Percentiles rank a stretch among this genome's conserved stretches.
Conservation (phyloP, 1,140 invertebrate genomes). For the Meloidogyne floridensis region DNA sequence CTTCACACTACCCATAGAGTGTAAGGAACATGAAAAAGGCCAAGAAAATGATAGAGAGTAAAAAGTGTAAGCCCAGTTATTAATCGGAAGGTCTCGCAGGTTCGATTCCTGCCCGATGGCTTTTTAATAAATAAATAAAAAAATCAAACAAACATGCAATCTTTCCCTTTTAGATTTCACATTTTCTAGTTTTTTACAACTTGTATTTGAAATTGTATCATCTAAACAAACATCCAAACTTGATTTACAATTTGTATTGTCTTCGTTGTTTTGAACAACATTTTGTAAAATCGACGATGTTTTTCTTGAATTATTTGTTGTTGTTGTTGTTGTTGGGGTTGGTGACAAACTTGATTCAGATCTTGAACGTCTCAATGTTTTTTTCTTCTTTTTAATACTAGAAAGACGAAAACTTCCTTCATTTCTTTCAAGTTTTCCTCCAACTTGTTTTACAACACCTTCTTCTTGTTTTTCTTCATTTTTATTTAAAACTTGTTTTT, state of each 20-base stretch:
- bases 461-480: background rate
- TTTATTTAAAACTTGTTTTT: background rate
- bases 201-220: background rate
- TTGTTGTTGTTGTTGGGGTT: too few species aligned
- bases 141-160: constrained; percentile 14
- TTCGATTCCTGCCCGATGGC: too few species aligned
- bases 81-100: too few species aligned
- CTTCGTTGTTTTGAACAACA: background rate
- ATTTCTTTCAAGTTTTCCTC: background rate
- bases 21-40: too few species aligned
- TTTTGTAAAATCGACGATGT: background rate
- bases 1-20: too few species aligned
- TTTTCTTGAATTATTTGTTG: background rate
- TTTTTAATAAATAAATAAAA: too few species aligned
- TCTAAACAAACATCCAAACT: background rate
- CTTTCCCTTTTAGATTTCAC: constrained; percentile 10
- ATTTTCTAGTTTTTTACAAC: background rate
- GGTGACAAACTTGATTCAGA: constrained; percentile 1
- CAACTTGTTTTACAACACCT: background rate
- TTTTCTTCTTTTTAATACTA: constrained; percentile 2
- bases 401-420: background rate
- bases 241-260: background rate
- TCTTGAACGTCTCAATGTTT: background rate
- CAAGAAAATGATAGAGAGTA: too few species aligned
- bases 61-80: too few species aligned